Evolutionary conservation across 2,888 invertebrate genomes (phyloP), one percentile per base, ranked within the genome.

Genomic region (Platynereis dumerilii): DNA sequence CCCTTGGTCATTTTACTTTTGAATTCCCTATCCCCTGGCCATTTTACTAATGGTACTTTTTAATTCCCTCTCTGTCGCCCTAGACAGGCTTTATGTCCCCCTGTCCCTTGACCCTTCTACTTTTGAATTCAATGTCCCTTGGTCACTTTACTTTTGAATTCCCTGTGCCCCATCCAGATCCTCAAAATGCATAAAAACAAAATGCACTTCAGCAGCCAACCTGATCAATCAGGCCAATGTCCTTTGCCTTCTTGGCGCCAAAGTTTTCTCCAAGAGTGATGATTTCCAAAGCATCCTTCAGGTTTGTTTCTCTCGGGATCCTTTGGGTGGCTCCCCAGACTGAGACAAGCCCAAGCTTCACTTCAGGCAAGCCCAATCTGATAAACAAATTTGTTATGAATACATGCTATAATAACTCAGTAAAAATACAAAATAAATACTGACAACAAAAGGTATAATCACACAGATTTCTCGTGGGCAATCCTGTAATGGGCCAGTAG

Each of bases 251-350:
- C 79, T 93, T 91, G 2, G 96, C 92, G 80, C 90, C 90, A 0
- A 97, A 84, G 58, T 89, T 91, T 85, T 91, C 92, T 56, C 98
- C 98, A 5, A 96, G 96, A 15, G 98, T 87, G 72, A 91, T 89
- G 87, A 98, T 88, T 82, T 96, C 96, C 75, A 99, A 86, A 59
- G 96, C 92, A 67, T 91, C 92, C 7, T 93, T 92, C 52, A 98
- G 83, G 0, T 92, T 90, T 10, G 85, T 80, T 17, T 96, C 86
- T 75, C 88, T 88, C 5, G 94, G 94, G 77, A 97, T 85, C 74
- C 98, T 87, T 80, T 96, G 94, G 60, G 97, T 98, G 54, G 98
- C 98, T 62, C 96, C 96, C 71, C 91, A 94, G 53, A 96, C 98
- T 52, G 98, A 98, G 61, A 99, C 85, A 52, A 99, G 86, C 17